These are phyloP conservation scores for Crenuchus spilurus DNA, from an alignment of 2,797 vertebrate species.

Conservation along the genomic window DNA sequence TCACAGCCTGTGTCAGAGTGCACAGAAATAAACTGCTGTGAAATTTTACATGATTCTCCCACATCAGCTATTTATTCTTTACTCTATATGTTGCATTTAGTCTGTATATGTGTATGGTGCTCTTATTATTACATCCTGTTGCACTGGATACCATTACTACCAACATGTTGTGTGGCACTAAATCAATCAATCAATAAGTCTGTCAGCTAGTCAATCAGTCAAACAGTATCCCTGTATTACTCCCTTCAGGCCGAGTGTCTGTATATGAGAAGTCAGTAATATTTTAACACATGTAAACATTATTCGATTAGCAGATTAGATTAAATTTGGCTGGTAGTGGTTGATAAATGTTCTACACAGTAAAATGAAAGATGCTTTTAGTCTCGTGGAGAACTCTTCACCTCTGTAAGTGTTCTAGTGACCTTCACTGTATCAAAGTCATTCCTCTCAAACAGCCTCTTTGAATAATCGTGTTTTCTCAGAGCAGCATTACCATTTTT, in stretches of 20 bases:
- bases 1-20: too few relatives aligned
- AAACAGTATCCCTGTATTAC: too few relatives aligned
- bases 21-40: too few relatives aligned
- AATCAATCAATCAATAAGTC: too few relatives aligned
- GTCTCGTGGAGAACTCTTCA: neutral
- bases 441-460: neutral
- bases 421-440: slow-evolving; percentile 10
- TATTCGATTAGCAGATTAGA: neutral
- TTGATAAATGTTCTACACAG: slow-evolving; percentile 1
- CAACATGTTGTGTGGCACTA: too few relatives aligned
- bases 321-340: neutral
- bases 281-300: neutral
- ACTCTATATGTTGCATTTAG: too few relatives aligned
- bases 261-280: neutral
- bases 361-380: slow-evolving; percentile 9
- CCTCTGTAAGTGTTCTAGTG: slow-evolving; percentile 16
- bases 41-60: too few relatives aligned
- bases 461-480: slow-evolving; percentile 19
- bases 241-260: neutral
- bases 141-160: too few relatives aligned
- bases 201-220: too few relatives aligned
- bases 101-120: too few relatives aligned
- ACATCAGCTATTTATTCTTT: too few relatives aligned
- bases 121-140: too few relatives aligned
- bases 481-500: slow-evolving; percentile 31